Evolutionary conservation across 2,113 vertebrate species (phyloP), one percentile per base, ranked within the genome.

Genomic region (Spilogale gracilis): DNA sequence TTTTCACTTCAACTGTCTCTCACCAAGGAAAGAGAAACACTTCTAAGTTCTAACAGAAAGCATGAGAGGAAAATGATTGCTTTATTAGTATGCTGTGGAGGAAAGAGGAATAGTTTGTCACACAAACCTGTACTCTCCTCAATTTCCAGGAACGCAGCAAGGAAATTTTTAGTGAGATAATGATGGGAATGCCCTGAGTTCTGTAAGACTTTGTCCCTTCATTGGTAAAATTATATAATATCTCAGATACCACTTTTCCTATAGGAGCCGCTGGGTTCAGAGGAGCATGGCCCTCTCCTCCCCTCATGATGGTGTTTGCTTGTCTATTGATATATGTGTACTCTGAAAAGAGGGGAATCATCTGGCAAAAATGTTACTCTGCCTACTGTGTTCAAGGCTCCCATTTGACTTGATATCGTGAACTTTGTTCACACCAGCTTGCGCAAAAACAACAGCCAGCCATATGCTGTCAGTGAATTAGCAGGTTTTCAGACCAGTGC

Each of bases 1-100:
- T 90, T 96, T 78, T 50, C 20, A 79, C 18, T 30, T 96, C 73
- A 92, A 90, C 43, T 95, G 84, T 97, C 80, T 95, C 32, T 95
- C 83, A 91, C 79, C 23, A 80, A 96, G 48, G 73, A 78, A 96
- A 84, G n/a, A 96, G 71, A 94, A 92, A 89, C 52, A 92, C 45
- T 90, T 91, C 60, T 90, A 84, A 91, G 25, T 5, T 84, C 86
- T 97, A 84, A 93, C 65, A 90, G 78, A 89, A 96, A 83, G 48
- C 12, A 56, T 45, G 67, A 89, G 71, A 88, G 52, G n/a, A 93
- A 25, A 82, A 86, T 89, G 79, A 87, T 94, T 89, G 67, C 65
- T 81, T 94, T 88, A 79, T 97, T 93, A 96, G 76, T 32, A 96
- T 86, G 67, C 50, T 56, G 48, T 45, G 45, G 50, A 89, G 13